Base-by-base conservation (phyloP, 2,797 vertebrate species). In the Galaxias olidus region DNA sequence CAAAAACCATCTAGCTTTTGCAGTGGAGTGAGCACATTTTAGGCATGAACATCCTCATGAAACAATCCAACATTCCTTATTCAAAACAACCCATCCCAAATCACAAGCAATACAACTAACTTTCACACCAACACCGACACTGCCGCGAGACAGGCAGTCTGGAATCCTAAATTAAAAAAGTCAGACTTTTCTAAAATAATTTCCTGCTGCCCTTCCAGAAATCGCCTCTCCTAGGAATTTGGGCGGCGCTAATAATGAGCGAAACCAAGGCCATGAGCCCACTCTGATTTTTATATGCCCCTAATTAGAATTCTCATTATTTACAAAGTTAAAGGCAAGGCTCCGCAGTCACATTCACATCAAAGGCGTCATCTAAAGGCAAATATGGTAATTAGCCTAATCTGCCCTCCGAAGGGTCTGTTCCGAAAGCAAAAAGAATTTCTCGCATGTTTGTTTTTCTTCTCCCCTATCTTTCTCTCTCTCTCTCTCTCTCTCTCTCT, bases 221-320 rank as follows among this genome's bases (percentile, higher is more conserved):
- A 81, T 90, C 84, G 90, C 88, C 85, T 75, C 80, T 77, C 78
- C 10, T 55, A 4, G 46, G 30, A 30, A 30, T 30, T 30, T 30
- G 30, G 30, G 30, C 2, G 51, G 72, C 84, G 82, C 83, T 91
- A 89, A 91, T 88, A 91, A 91, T 78, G 83, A 84, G 81, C n/a
- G 80, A 81, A 82, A 83, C 79, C 87, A 87, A 89, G 89, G 88
- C 87, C 88, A 84, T 58, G 68, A 81, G 81, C 86, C 84, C 61
- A 66, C 10, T 61, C 19, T 75, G 84, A 90, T 91, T 90, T 91
- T 90, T 90, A 88, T 82, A 87, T 61, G 77, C 84, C 86, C 86
- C 83, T 91, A 92, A 93, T 93, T 93, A 92, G 84, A 91, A 90
- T 91, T 89, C 88, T 91, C 88, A 92, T 92, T 93, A 91, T 92